Percentiles rank a stretch among this genome's conserved stretches.
phyloP scores from a whole-genome alignment of 1,140 invertebrate species.

The Rhopalosiphum padi region DNA sequence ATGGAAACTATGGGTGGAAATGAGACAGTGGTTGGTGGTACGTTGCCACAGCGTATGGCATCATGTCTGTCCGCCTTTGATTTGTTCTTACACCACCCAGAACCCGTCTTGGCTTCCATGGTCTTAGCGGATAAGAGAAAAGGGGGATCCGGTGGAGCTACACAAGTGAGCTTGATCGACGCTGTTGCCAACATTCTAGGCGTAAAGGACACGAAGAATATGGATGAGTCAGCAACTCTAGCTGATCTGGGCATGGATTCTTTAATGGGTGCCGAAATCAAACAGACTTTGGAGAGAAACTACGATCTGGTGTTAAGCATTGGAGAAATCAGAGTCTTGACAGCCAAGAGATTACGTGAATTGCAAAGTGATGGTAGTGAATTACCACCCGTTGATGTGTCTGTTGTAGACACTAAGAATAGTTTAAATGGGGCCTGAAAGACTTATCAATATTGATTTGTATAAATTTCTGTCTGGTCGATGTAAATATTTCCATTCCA shows the following conservation, averaged over 20 bases:
- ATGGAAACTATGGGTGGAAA: conserved; percentile 84
- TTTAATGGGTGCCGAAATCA: conserved; percentile 97
- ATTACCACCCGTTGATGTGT: neutral
- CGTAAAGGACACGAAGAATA: conserved; percentile 81
- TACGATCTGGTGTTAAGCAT: conserved; percentile 88
- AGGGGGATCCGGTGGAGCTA: conserved; percentile 63
- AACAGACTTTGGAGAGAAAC: conserved; percentile 92
- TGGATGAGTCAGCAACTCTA: conserved; percentile 77
- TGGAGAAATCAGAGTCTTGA: conserved; percentile 85
- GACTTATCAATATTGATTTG: neutral
- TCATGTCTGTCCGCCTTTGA: conserved; percentile 89
- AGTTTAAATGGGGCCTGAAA: neutral
- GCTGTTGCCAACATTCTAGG: conserved; percentile 84
- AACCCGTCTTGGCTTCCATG: conserved; percentile 85
- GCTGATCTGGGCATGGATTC: conserved; percentile 97
- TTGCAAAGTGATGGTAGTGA: conserved; percentile 66
- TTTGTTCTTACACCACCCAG: conserved; percentile 83
- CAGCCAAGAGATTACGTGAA: conserved; percentile 75
- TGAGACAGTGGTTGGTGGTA: conserved; percentile 91
- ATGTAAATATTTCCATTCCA: neutral
- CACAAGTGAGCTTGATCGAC: conserved; percentile 71
- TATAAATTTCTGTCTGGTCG: neutral
- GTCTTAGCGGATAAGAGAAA: conserved; percentile 78
- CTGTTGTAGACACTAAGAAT: neutral
- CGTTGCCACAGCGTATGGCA: conserved; percentile 87